Evolutionary conservation across 2,888 invertebrate genomes (phyloP).

Genomic region (Spilosoma lubricipeda): DNA sequence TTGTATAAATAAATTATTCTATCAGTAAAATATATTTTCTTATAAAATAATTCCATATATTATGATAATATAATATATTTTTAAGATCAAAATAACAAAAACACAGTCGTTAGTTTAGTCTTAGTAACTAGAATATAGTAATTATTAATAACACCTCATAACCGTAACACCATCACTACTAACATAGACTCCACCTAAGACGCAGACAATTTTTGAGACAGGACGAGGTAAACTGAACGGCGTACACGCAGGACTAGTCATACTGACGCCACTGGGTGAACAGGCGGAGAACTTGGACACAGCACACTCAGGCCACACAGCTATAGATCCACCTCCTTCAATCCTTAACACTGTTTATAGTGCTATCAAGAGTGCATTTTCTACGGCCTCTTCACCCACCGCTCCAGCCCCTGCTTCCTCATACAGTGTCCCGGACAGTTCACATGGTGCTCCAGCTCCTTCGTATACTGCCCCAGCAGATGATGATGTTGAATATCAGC

Average conservation of each 20-base stretch:
- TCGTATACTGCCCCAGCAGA: slow-evolving; percentile 27
- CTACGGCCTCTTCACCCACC: slow-evolving; percentile 43
- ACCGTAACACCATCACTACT: slow-evolving; percentile 38
- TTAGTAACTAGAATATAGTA: slow-evolving; percentile 3
- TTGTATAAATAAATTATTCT: neutral
- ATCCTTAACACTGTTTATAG: slow-evolving; percentile 77
- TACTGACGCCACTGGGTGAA: slow-evolving; percentile 78
- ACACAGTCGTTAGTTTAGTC: slow-evolving; percentile 3
- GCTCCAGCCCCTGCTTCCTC: slow-evolving; percentile 30
- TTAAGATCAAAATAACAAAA: slow-evolving; percentile 13
- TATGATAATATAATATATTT: neutral
- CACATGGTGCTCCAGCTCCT: slow-evolving; percentile 1
- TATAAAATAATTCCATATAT: neutral
- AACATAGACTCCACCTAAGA: slow-evolving; percentile 52
- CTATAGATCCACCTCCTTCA: slow-evolving; percentile 75
- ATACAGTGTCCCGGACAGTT: neutral
- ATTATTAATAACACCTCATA: slow-evolving; percentile 10
- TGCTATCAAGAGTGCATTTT: slow-evolving; percentile 75
- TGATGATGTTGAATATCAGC: slow-evolving; percentile 58
- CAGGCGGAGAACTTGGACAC: slow-evolving; percentile 63
- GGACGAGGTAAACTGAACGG: slow-evolving; percentile 81
- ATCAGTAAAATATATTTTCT: neutral
- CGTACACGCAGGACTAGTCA: slow-evolving; percentile 79
- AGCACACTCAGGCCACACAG: slow-evolving; percentile 66
- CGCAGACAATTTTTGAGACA: slow-evolving; percentile 75